Conservation (phyloP, 2,797 vertebrate genomes). For the Iguana delicatissima region DNA sequence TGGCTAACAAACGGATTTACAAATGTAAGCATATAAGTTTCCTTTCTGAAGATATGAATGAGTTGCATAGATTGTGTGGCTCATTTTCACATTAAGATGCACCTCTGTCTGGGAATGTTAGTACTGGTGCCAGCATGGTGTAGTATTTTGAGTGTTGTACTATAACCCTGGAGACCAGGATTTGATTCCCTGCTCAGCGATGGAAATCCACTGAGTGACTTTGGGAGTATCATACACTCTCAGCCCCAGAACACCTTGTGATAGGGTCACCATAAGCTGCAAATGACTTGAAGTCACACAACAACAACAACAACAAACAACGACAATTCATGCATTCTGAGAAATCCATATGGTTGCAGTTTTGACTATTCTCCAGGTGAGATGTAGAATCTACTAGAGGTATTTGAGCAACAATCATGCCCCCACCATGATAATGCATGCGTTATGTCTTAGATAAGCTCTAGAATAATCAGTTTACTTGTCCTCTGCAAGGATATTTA, state of each 20-base stretch:
- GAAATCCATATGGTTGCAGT: not conserved
- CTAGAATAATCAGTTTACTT: not conserved
- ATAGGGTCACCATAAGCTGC: too few species aligned
- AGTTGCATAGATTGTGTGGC: not conserved
- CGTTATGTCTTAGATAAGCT: not conserved
- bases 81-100: not conserved
- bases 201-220: too few species aligned
- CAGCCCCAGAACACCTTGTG: too few species aligned
- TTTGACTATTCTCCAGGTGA: not conserved
- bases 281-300: too few species aligned
- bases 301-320: too few species aligned
- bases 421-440: not conserved
- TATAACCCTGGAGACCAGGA: too few species aligned
- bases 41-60: too few species aligned
- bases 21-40: too few species aligned
- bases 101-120: not conserved
- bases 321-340: not conserved
- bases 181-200: too few species aligned
- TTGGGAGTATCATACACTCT: too few species aligned
- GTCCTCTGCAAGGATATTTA: not conserved
- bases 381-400: not conserved
- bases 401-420: not conserved
- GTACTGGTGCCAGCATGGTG: not conserved
- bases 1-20: too few species aligned
- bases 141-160: too few species aligned